Base-by-base conservation (phyloP, 35 echinoderm and acorn worm species). In the Holothuria glaberrima region DNA sequence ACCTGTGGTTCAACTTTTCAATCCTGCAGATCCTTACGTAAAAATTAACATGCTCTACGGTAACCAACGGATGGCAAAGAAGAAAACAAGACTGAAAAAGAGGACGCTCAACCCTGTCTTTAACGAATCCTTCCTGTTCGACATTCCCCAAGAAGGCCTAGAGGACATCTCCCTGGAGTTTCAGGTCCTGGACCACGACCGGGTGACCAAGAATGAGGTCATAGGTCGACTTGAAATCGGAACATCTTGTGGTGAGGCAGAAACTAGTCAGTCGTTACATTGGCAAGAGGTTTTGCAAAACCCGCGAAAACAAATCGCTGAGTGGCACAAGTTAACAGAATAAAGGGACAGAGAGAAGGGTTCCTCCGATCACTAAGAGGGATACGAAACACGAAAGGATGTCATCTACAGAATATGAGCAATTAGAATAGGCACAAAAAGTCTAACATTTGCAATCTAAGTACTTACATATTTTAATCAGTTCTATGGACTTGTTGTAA, bases 111-210 rank as follows among this genome's bases (percentile, higher is more conserved):
- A 98, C 31, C 96, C 96, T 7, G 96, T 98, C 48, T 98, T 98
- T 91, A 98, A 98, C 61, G 96, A 98, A 66, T 94, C 96, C 54
- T 98, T 98, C 91, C 88, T 98, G 33, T 98, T 98, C 76, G 96
- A 98, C 76, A 90, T 98, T 81, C 96, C 96, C 2, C 84, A 92
- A 69, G 96, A 98, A 29, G 96, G 96, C 18, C 58, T 98, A 22
- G 90, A 98, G 68, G 86, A 94, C 64, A 87, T 98, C 83, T 92
- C 87, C 45, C 66, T 98, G 33, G 96, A 98, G 58, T 98, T 98
- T 62, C 96, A 94, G 82, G 92, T 97, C 56, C 91, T 99, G 25
- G 97, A 99, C 50, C 97, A 99, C 67, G 93, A 99, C 33, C 93
- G 97, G 4, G 97, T 99, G 18, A 99, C 94, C 22, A 99, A 99